phyloP scores from a whole-genome alignment of 2,888 invertebrate genomes.

The Electrophaes corylata region DNA sequence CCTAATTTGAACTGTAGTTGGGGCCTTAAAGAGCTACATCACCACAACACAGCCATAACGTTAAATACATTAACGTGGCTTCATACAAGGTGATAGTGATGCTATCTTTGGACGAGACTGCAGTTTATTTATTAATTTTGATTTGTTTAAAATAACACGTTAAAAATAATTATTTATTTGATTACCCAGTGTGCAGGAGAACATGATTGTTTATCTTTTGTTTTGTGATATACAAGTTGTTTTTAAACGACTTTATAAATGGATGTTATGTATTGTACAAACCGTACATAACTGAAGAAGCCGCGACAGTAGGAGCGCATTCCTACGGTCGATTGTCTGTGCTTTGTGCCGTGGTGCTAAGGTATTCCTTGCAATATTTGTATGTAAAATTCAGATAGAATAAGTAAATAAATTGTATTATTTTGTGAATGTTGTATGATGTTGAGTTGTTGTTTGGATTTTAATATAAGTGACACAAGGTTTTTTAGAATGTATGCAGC shows the following conservation, averaged over 20 bases:
- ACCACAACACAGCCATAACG: background rate
- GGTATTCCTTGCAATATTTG: constrained; percentile 37
- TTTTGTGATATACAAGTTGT: constrained; percentile 53
- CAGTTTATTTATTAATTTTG: constrained; percentile 13
- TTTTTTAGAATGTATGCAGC: constrained; percentile 73
- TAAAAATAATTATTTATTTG: constrained; percentile 46
- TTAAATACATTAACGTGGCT: background rate
- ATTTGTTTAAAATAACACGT: constrained; percentile 42
- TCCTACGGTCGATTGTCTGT: constrained; percentile 7
- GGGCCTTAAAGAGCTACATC: background rate
- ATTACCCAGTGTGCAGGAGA: constrained; percentile 43
- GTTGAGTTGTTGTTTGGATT: constrained; percentile 60
- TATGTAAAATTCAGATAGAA: constrained; percentile 13
- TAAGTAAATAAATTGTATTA: constrained; percentile 15
- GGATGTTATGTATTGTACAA: background rate
- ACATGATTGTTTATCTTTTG: constrained; percentile 52
- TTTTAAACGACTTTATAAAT: background rate
- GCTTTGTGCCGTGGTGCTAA: constrained; percentile 49
- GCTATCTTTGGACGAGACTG: background rate
- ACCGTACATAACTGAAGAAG: too few species aligned
- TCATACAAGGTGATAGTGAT: background rate
- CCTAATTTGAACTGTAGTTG: constrained; percentile 25
- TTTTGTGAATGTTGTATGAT: constrained; percentile 43
- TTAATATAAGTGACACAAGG: constrained; percentile 62
- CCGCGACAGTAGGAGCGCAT: too few species aligned